Evolutionary conservation across 1,140 invertebrate genomes (phyloP).

Genomic region (Drosophila sproati): DNA sequence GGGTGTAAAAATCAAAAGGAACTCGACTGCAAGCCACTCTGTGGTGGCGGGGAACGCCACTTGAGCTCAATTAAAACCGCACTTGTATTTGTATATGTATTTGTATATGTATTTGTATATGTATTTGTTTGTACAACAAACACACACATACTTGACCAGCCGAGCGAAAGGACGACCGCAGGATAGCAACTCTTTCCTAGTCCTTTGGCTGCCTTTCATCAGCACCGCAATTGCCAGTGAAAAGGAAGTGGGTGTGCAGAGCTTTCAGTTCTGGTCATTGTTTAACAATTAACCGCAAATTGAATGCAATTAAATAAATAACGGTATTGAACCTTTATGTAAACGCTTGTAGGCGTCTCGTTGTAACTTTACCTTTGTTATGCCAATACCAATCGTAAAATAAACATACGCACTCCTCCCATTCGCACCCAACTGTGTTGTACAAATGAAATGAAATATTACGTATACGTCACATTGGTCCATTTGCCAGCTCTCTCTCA

Average conservation of each 20-base stretch:
- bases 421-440: constrained; percentile 37
- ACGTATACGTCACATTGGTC: constrained; percentile 76
- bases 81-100: constrained; percentile 66
- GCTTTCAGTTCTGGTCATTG: constrained; percentile 48
- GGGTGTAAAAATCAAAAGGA: constrained; percentile 38
- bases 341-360: constrained; percentile 70
- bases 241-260: constrained; percentile 33
- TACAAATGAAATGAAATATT: constrained; percentile 79
- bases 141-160: constrained; percentile 65
- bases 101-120: constrained; percentile 65
- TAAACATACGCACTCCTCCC: constrained; percentile 30
- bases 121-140: constrained; percentile 75
- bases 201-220: not conserved
- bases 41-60: constrained; percentile 52
- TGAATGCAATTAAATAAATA: constrained; percentile 83
- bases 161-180: constrained; percentile 29
- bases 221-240: constrained; percentile 11
- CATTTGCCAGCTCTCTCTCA: constrained; percentile 56
- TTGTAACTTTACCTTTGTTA: constrained; percentile 48
- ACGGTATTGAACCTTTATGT: constrained; percentile 79
- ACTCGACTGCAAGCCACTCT: not conserved
- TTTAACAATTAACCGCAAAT: constrained; percentile 83
- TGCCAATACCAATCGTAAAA: constrained; percentile 34
- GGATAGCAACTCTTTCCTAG: constrained; percentile 6
- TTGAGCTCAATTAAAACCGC: constrained; percentile 82